Conservation (phyloP, 2,797 vertebrate species). For the Chelmon rostratus region DNA sequence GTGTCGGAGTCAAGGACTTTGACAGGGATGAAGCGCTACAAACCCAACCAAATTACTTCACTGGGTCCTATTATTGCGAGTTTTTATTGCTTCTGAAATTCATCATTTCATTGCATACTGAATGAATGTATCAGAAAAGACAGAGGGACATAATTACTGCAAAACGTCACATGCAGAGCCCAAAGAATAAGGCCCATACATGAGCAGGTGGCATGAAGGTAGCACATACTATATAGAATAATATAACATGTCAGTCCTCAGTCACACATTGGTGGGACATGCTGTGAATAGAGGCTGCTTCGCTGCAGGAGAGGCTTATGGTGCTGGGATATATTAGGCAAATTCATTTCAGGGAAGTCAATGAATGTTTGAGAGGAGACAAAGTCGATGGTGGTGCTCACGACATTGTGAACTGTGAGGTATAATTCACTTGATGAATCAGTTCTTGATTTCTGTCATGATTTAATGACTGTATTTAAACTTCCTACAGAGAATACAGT, state of each 20-base stretch:
- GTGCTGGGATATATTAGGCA: constrained; percentile 9
- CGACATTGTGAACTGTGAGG: neutral
- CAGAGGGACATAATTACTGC: neutral
- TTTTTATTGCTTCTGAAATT: neutral
- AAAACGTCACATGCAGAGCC: neutral
- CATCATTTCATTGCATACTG: neutral
- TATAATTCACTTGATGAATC: neutral
- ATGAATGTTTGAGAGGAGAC: constrained; percentile 22
- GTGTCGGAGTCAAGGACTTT: constrained; percentile 1
- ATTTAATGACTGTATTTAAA: neutral
- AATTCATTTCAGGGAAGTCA: constrained; percentile 27
- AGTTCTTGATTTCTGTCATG: neutral
- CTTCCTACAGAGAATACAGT: neutral
- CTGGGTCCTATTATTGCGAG: neutral
- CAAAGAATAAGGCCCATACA: neutral
- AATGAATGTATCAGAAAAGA: neutral
- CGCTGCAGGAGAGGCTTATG: constrained; percentile 5
- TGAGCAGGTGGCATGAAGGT: constrained; percentile 7
- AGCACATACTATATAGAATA: neutral
- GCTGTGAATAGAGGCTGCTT: constrained; percentile 14
- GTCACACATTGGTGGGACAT: neutral
- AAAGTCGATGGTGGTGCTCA: constrained; percentile 2
- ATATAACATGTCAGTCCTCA: neutral
- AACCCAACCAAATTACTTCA: neutral
- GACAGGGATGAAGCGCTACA: neutral